Evolutionary conservation across 2,797 vertebrate genomes (phyloP).

Genomic region (Micrastur ruficollis): DNA sequence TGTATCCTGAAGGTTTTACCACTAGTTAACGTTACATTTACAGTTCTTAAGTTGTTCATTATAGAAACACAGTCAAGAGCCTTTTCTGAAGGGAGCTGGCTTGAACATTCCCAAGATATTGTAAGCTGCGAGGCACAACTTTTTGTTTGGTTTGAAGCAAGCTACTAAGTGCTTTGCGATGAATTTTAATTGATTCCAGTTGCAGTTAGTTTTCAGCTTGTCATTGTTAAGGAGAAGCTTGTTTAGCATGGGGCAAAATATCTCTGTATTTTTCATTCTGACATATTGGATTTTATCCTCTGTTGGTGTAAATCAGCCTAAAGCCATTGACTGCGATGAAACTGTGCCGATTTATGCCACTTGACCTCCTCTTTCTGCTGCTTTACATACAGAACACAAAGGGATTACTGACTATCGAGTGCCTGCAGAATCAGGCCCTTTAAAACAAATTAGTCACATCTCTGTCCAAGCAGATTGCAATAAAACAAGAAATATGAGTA

Average conservation of each 20-base stretch:
- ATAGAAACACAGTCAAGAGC: conserved; percentile 11
- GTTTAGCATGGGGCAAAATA: not conserved
- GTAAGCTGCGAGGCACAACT: not conserved
- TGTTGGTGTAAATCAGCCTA: conserved; percentile 16
- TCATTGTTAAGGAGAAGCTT: not conserved
- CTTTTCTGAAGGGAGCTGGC: conserved; percentile 32
- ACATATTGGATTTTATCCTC: not conserved
- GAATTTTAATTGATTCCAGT: conserved; percentile 43
- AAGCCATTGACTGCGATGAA: not conserved
- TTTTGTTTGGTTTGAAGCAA: conserved; percentile 7
- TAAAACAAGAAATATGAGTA: conserved; percentile 29
- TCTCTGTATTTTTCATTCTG: not conserved
- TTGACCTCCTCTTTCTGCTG: conserved; percentile 36
- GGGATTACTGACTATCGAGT: conserved; percentile 25
- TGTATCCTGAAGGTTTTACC: conserved; percentile 32
- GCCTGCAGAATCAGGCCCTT: conserved; percentile 60
- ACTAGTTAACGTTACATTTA: conserved; percentile 25
- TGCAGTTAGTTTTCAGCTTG: not conserved
- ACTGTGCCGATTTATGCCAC: not conserved
- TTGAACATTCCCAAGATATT: not conserved
- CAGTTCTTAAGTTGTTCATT: conserved; percentile 43
- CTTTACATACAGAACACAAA: conserved; percentile 15
- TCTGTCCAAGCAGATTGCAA: conserved; percentile 24
- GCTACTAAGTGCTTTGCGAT: not conserved
- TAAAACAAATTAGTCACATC: conserved; percentile 56